These are phyloP conservation scores for Melanophora roralis DNA, from an alignment of 2,888 invertebrate genomes.

Conservation along the genomic window DNA sequence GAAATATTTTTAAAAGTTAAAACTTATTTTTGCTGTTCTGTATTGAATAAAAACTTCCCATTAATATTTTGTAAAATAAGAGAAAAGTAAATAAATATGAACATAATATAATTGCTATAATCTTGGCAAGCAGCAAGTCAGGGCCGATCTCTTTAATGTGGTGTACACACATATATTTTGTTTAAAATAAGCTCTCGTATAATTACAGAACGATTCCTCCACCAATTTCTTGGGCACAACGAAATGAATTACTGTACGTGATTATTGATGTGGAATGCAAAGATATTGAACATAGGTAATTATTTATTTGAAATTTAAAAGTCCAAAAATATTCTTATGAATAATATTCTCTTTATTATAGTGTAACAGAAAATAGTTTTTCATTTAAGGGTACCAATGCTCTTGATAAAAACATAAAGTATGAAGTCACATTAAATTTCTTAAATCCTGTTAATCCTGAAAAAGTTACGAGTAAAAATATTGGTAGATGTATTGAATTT, in stretches of 20 bases:
- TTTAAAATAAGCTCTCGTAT: too few species aligned
- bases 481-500: constrained; percentile 86
- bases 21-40: too few species aligned
- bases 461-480: constrained; percentile 84
- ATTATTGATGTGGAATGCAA: constrained; percentile 95
- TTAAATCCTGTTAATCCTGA: constrained; percentile 89
- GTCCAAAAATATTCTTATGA: too few species aligned
- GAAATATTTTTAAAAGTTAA: too few species aligned
- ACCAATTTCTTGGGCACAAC: constrained; percentile 95
- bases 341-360: constrained; percentile 61
- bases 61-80: too few species aligned
- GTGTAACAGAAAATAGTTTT: constrained; percentile 85
- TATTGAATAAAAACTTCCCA: too few species aligned
- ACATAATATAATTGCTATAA: too few species aligned
- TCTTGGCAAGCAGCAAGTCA: too few species aligned
- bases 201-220: constrained; percentile 81
- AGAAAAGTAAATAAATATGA: too few species aligned
- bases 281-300: constrained; percentile 87
- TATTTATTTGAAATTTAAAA: constrained; percentile 74
- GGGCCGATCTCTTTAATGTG: too few species aligned
- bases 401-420: constrained; percentile 88
- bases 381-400: constrained; percentile 89
- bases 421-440: constrained; percentile 92
- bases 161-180: too few species aligned
- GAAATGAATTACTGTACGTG: constrained; percentile 87